Conservation (phyloP, 2,113 vertebrate genomes). For the Chinchilla lanigera region DNA sequence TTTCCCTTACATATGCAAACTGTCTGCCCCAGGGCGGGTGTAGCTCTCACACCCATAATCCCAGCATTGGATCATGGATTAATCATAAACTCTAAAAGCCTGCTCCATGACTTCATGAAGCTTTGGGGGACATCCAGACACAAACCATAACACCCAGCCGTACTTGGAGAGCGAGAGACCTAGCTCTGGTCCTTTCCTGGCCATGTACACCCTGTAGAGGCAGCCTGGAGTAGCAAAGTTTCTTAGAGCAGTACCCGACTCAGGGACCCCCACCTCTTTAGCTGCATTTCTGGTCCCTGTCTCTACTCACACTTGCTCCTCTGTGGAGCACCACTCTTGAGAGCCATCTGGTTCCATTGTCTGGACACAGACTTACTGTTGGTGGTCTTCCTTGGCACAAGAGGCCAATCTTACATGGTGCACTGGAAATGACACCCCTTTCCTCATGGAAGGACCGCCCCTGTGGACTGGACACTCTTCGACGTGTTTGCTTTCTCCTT, state of each 20-base stretch:
- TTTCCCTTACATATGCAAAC: too few species aligned
- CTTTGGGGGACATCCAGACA: too few species aligned
- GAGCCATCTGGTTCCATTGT: rapidly evolving
- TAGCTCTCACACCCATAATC: too few species aligned
- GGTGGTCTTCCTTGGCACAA: neutral
- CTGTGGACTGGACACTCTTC: rapidly evolving
- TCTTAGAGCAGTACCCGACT: neutral
- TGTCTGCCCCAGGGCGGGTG: too few species aligned
- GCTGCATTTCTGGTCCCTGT: too few species aligned
- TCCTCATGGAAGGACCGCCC: too few species aligned
- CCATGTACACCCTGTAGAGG: rapidly evolving
- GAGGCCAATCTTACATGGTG: neutral
- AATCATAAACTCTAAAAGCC: too few species aligned
- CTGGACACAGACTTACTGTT: neutral
- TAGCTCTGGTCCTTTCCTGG: neutral
- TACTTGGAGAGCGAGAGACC: neutral
- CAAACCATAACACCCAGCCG: too few species aligned
- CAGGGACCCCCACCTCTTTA: rapidly evolving
- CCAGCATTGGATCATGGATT: too few species aligned
- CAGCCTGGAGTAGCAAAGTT: rapidly evolving
- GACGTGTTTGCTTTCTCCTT: too few species aligned
- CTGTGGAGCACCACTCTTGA: neutral
- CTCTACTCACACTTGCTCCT: neutral
- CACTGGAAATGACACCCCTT: neutral
- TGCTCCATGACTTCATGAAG: too few species aligned